Percentiles rank a stretch among this genome's conserved stretches.
These are phyloP conservation scores for Luperina nickerlii DNA, from an alignment of 2,888 invertebrate genomes.

Conservation along the genomic window DNA sequence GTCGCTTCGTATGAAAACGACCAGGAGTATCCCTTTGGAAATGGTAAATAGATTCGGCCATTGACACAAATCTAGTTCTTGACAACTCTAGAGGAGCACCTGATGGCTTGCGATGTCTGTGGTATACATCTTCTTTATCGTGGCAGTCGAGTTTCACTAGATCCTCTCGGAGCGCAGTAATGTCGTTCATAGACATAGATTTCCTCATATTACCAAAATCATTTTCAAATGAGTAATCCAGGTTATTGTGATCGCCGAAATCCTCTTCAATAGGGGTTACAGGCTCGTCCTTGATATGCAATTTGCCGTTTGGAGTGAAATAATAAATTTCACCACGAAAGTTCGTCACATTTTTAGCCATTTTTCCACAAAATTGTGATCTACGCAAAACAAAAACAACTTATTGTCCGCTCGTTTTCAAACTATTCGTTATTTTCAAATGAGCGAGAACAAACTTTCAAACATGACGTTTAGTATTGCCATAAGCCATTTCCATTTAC, in stretches of 20 bases:
- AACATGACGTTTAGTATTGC: constrained; percentile 61
- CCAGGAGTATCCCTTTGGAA: constrained; percentile 91
- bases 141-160: constrained; percentile 71
- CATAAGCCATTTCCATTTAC: constrained; percentile 24
- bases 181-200: constrained; percentile 85
- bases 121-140: constrained; percentile 70
- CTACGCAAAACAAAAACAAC: constrained; percentile 61
- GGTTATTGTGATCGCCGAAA: constrained; percentile 78
- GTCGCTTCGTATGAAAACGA: constrained; percentile 85
- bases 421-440: constrained; percentile 70
- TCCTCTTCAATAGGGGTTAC: constrained; percentile 81
- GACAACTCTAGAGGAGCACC: constrained; percentile 76
- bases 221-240: constrained; percentile 76
- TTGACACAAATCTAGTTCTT: constrained; percentile 88
- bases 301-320: constrained; percentile 76
- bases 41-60: constrained; percentile 91
- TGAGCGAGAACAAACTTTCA: constrained; percentile 44
- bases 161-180: constrained; percentile 76
- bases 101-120: constrained; percentile 73
- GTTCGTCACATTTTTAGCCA: constrained; percentile 82
- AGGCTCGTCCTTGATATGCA: constrained; percentile 82
- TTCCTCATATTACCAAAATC: constrained; percentile 78
- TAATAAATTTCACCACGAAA: constrained; percentile 83
- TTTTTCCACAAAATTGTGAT: constrained; percentile 61
- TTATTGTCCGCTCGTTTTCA: constrained; percentile 25